These are phyloP conservation scores for Rhegmatorhina hoffmannsi DNA, from an alignment of 2,113 vertebrate genomes.

Conservation along the genomic window DNA sequence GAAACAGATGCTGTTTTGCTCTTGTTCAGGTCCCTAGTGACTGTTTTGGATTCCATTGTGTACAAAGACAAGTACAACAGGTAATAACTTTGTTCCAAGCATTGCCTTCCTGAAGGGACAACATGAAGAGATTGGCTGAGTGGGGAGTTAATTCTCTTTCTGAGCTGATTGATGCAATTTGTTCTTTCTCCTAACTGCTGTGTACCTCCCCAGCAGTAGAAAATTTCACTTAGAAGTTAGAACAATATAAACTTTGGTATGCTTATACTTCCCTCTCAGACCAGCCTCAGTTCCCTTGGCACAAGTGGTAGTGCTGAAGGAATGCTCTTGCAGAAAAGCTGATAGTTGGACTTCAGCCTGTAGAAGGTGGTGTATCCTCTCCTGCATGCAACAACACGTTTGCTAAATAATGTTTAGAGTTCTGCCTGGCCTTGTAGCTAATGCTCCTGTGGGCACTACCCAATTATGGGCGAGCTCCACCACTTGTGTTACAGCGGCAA, in stretches of 20 bases:
- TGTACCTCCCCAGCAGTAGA: neutral
- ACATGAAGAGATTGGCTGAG: neutral
- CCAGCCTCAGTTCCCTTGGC: neutral
- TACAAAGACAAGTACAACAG: constrained; percentile 23
- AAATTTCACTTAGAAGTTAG: neutral
- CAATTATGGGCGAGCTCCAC: neutral
- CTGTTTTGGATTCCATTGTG: constrained; percentile 16
- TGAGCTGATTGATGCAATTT: neutral
- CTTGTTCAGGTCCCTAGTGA: neutral
- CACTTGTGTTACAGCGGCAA: neutral
- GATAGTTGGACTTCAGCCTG: neutral
- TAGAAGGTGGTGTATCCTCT: neutral
- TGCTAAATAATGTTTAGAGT: neutral
- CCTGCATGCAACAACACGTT: neutral
- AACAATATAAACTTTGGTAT: neutral
- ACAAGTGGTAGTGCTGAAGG: neutral
- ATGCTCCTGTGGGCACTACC: neutral
- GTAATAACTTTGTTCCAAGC: constrained; percentile 30
- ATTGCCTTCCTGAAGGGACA: constrained; percentile 16
- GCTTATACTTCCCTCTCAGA: neutral
- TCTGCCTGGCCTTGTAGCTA: neutral
- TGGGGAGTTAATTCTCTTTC: neutral
- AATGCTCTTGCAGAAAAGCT: neutral
- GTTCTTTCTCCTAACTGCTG: neutral
- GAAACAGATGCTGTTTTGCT: constrained; percentile 56